Evolutionary conservation across 1,140 invertebrate genomes (phyloP), one percentile per base, ranked within the genome.

Genomic region (Zaprionus vittiger): DNA sequence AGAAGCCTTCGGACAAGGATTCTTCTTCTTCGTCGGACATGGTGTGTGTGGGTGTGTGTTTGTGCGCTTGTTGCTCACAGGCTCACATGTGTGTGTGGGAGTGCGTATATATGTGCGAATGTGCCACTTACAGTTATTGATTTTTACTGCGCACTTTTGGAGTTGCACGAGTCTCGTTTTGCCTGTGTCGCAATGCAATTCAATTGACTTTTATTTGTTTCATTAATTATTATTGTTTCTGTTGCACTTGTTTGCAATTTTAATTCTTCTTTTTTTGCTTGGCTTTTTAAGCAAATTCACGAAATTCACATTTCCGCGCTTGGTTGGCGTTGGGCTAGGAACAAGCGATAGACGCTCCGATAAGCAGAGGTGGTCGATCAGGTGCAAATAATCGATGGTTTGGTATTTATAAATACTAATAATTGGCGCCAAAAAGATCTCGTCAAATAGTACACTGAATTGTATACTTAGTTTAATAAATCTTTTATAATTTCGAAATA

Each of bases 21-120:
- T 91, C 89, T 60, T 92, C 91, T 67, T 92, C 91, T 71, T 92
- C 91, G 70, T 92, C 91, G 12, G 91, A 92, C 91, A 92, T 92
- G 49, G 56, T 82, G 64, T 49, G 59, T 20, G 12, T 73, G 73
- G 66, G 62, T 71, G 65, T 34, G 31, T 34, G 9, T 47, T 47
- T 47, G 41, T 17, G 41, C 41, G 41, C 41, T 47, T 47, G 41
- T 77, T 34, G 61, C 64, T 76, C 31, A 64, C 59, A 56, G 68
- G n/a, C 78, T 47, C 41, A 47, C 41, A 41, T 83, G 81, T 76
- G 73, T 81, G 73, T 67, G 34, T 52, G 31, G 56, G 56, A 38
- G 14, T 69, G 72, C 49, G 49, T 68, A 2, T n/a, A 14, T 77
- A 65, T 80, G 67, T 69, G 73, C 38, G 62, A 49, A 31, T 83